Percentiles rank a stretch among this genome's conserved stretches.
phyloP scores from a whole-genome alignment of 1,140 invertebrate genomes.

The Meloidogyne floridensis region DNA sequence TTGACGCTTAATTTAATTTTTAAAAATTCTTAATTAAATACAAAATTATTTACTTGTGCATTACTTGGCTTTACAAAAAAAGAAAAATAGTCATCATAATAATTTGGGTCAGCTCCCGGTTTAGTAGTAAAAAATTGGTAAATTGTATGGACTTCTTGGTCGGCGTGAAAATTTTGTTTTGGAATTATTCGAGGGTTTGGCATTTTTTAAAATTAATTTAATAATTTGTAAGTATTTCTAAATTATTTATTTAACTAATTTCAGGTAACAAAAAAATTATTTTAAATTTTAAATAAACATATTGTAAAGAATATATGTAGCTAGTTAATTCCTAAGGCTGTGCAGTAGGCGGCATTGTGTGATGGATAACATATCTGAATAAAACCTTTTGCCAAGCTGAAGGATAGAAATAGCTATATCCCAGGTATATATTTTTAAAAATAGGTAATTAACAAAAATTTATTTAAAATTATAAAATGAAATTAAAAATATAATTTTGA shows the following conservation, averaged over 20 bases:
- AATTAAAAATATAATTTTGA: too few species aligned
- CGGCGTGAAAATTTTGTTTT: conserved; percentile 1
- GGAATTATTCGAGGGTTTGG: conserved; percentile 3
- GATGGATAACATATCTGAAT: too few species aligned
- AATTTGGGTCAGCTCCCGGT: neutral
- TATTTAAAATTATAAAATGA: too few species aligned
- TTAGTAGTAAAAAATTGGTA: conserved; percentile 4
- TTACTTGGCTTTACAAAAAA: neutral
- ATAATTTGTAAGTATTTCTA: neutral
- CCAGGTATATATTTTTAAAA: too few species aligned
- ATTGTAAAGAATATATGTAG: too few species aligned
- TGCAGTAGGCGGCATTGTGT: too few species aligned
- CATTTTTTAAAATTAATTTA: neutral
- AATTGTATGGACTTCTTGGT: neutral
- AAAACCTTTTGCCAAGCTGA: too few species aligned
- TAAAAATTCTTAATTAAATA: neutral
- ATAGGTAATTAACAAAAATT: too few species aligned
- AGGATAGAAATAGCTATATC: too few species aligned
- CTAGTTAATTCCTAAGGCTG: too few species aligned
- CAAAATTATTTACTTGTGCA: neutral
- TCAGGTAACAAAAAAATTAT: too few species aligned
- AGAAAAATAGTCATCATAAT: neutral
- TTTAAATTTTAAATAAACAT: too few species aligned
- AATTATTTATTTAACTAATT: neutral
- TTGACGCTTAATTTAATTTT: conserved; percentile 6